A percentile compares a stretch with the other conserved stretches of the same genome.
These are phyloP conservation scores for Argopecten irradians DNA, from an alignment of 1,140 invertebrate genomes.

Conservation along the genomic window DNA sequence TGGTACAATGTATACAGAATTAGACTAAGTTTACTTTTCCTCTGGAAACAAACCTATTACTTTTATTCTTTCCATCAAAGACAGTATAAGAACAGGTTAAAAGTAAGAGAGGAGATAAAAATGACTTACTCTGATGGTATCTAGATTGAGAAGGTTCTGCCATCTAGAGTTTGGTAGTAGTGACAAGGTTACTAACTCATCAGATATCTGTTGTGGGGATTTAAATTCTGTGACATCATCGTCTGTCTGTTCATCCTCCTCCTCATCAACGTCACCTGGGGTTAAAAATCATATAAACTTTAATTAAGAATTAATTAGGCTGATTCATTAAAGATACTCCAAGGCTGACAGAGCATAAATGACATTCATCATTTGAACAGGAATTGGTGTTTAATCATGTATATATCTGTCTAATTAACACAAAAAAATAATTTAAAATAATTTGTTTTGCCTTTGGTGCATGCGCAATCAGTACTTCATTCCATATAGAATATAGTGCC, in stretches of 20 bases:
- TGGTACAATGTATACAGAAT: neutral
- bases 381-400: no score
- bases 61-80: neutral
- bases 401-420: no score
- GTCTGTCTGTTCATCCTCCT: conserved; percentile 73
- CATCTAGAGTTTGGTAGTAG: conserved; percentile 90
- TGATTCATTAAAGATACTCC: no score
- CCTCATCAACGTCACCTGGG: conserved; percentile 38
- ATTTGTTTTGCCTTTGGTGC: no score
- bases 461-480: no score
- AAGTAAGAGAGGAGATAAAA: neutral
- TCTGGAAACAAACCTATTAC: neutral
- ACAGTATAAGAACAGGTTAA: neutral
- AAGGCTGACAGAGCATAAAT: no score
- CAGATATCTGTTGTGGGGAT: conserved; percentile 88
- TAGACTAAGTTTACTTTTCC: neutral
- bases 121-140: conserved; percentile 86
- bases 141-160: conserved; percentile 94
- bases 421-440: no score
- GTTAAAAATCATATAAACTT: neutral
- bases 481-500: no score
- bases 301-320: neutral
- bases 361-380: no score
- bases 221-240: conserved; percentile 79
- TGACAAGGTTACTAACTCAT: conserved; percentile 91